phyloP scores from a whole-genome alignment of 2,888 invertebrate species.

The Hermodice carunculata region DNA sequence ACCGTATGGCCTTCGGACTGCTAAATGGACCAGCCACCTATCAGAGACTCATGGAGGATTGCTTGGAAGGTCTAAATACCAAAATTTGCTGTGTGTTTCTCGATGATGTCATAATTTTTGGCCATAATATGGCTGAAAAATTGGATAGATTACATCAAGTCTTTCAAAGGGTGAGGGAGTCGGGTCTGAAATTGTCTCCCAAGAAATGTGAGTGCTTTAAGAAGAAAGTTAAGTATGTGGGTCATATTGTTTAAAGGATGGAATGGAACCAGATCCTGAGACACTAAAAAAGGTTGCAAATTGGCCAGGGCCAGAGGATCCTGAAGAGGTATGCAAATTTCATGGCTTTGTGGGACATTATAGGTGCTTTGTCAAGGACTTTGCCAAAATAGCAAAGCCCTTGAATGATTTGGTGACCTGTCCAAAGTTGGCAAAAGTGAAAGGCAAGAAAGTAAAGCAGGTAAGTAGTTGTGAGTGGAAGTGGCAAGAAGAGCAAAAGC shows the following conservation, averaged over 20 bases:
- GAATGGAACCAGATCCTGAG: not conserved
- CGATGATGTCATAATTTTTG: conserved; percentile 41
- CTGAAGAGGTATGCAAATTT: not conserved
- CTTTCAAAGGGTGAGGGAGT: conserved; percentile 21
- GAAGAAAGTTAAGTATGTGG: not conserved
- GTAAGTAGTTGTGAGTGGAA: conserved; percentile 5
- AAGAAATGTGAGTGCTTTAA: conserved; percentile 23
- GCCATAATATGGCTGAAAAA: conserved; percentile 25
- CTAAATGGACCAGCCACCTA: too few relatives aligned
- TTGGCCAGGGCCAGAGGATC: conserved; percentile 3
- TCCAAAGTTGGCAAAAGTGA: too few relatives aligned
- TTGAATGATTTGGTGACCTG: conserved; percentile 1
- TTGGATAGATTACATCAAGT: conserved; percentile 26
- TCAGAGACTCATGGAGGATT: too few relatives aligned
- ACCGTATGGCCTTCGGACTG: too few relatives aligned
- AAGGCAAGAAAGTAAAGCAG: conserved; percentile 1
- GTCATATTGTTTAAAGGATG: conserved; percentile 14
- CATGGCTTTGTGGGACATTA: conserved; percentile 7
- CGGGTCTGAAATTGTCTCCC: conserved; percentile 29
- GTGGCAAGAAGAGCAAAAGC: conserved; percentile 17
- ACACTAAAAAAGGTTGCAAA: not conserved
- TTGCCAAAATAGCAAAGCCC: conserved; percentile 12
- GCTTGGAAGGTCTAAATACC: too few relatives aligned
- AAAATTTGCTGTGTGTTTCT: too few relatives aligned
- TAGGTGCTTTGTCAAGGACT: conserved; percentile 12